Evolutionary conservation across 2,113 vertebrate genomes (phyloP).

Genomic region (Asarcornis scutulata): DNA sequence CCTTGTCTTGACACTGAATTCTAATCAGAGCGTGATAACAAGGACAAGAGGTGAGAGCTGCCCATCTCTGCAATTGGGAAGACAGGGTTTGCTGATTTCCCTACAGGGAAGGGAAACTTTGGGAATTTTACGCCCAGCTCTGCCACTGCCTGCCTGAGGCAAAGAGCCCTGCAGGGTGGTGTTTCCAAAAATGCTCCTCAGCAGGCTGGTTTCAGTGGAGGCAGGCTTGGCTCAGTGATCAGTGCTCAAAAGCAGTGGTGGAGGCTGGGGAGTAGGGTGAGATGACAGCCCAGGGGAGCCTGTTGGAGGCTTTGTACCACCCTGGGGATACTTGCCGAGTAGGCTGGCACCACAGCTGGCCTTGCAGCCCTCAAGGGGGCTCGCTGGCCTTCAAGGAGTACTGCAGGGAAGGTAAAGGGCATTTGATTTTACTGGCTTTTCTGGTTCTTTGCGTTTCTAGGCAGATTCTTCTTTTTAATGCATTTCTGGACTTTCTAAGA

Average conservation of each 20-base stretch:
- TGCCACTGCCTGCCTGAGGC: neutral
- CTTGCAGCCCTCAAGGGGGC: neutral
- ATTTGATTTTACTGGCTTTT: neutral
- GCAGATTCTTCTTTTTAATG: neutral
- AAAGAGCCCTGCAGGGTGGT: neutral
- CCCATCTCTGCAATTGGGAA: neutral
- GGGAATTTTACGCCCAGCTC: neutral
- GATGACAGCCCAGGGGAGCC: neutral
- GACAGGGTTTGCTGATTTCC: neutral
- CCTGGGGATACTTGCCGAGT: neutral
- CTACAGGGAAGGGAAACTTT: neutral
- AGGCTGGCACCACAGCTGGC: neutral
- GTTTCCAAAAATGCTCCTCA: neutral
- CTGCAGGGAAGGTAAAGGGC: neutral
- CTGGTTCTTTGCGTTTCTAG: neutral
- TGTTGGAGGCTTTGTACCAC: neutral
- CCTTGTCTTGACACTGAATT: conserved; percentile 27
- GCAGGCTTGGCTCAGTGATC: neutral
- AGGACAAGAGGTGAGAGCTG: neutral
- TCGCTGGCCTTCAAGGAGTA: neutral
- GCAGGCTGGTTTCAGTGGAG: neutral
- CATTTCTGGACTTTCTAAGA: neutral
- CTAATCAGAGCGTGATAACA: neutral
- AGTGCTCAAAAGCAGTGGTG: neutral
- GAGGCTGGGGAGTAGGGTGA: neutral